These are phyloP conservation scores for Lingula anatina DNA, from an alignment of 2,888 invertebrate genomes.

Conservation along the genomic window DNA sequence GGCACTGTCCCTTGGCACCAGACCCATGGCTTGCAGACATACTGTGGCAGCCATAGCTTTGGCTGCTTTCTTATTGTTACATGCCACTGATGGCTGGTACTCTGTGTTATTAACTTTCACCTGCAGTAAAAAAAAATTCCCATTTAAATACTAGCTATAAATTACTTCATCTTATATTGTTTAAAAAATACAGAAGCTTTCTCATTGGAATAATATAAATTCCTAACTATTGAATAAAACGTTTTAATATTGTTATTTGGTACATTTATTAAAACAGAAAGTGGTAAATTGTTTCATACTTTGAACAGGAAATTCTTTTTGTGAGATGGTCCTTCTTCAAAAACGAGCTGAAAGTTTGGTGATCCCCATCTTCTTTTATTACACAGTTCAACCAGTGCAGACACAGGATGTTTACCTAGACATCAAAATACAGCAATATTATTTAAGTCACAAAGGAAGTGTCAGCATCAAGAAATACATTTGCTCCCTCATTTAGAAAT, in stretches of 20 bases:
- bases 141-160: no score
- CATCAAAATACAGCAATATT: no score
- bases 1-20: conserved; percentile 57
- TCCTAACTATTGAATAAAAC: no score
- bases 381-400: conserved; percentile 86
- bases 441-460: no score
- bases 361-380: conserved; percentile 79
- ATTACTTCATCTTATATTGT: no score
- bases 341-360: conserved; percentile 78
- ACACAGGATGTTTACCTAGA: conserved; percentile 89
- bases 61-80: conserved; percentile 90
- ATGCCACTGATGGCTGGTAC: conserved; percentile 81
- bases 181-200: no score
- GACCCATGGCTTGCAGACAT: conserved; percentile 79
- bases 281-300: conserved; percentile 63
- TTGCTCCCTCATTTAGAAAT: no score
- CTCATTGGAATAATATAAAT: no score
- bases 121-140: conserved; percentile 54
- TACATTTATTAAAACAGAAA: no score
- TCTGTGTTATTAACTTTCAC: conserved; percentile 81
- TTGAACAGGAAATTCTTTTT: conserved; percentile 90
- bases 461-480: no score
- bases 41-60: conserved; percentile 86
- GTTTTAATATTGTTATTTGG: no score
- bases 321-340: conserved; percentile 89